Percentiles rank a stretch among this genome's conserved stretches.
Evolutionary conservation across 1,140 invertebrate genomes (phyloP).

Genomic region (Listronotus oregonensis): DNA sequence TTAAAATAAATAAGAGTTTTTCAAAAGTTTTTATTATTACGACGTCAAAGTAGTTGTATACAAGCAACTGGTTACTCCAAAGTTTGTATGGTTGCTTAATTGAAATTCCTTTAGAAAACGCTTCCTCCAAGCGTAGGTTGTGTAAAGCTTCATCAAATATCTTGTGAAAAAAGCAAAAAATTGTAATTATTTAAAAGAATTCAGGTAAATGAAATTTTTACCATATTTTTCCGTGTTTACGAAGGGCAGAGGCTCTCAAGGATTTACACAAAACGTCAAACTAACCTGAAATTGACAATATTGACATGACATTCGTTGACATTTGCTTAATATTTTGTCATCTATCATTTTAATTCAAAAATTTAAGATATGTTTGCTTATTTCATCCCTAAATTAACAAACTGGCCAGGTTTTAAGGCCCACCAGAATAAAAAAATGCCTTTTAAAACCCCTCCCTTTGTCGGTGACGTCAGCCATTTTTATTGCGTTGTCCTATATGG

Average conservation of each 20-base stretch:
- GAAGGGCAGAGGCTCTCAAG: conserved; percentile 6
- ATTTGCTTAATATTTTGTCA: conserved; percentile 38
- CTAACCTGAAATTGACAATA: conserved; percentile 40
- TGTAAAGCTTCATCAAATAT: conserved; percentile 15
- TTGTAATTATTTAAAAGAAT: neutral
- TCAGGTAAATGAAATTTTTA: conserved; percentile 20
- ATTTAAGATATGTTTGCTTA: conserved; percentile 14
- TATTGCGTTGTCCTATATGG: conserved; percentile 22
- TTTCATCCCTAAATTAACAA: neutral
- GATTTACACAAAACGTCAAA: conserved; percentile 32
- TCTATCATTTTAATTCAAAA: conserved; percentile 31
- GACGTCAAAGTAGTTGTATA: no score
- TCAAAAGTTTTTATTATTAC: no score
- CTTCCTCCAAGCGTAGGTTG: conserved; percentile 20
- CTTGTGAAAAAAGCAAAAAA: conserved; percentile 16
- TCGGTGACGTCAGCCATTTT: conserved; percentile 31
- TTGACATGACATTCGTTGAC: conserved; percentile 40
- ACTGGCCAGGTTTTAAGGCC: neutral
- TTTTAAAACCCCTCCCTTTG: conserved; percentile 16
- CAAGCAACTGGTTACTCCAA: no score
- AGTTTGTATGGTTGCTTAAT: neutral
- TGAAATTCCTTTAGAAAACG: conserved; percentile 18
- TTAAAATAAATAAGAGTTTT: no score
- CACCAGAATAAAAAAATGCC: conserved; percentile 6
- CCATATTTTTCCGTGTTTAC: conserved; percentile 13